A percentile compares a stretch with the other conserved stretches of the same genome.
Conservation (phyloP, 2,888 invertebrate genomes). For the Geotrupes spiniger region DNA sequence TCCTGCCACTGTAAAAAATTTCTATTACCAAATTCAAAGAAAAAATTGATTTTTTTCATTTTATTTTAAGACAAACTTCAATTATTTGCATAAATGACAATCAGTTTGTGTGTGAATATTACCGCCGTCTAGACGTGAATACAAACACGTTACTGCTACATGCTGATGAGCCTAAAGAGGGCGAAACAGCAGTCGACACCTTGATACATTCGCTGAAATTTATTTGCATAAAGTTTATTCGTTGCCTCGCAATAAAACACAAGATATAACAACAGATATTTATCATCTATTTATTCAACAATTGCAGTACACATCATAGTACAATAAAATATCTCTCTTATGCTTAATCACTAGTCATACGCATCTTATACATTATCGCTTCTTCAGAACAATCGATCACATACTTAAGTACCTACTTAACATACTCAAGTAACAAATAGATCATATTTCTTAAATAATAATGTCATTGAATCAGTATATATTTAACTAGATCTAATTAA, state of each 20-base stretch:
- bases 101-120: too few species aligned
- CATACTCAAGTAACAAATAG: conserved; percentile 12
- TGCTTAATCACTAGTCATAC: conserved; percentile 19
- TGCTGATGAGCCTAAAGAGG: too few species aligned
- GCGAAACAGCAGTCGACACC: too few species aligned
- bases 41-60: too few species aligned
- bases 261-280: conserved; percentile 28
- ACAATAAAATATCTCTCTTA: conserved; percentile 23
- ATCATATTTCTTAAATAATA: conserved; percentile 14
- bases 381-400: conserved; percentile 14
- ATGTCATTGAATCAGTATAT: conserved; percentile 10
- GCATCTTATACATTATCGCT: conserved; percentile 5
- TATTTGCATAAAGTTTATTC: too few species aligned
- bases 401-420: conserved; percentile 1
- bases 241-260: conserved; percentile 19
- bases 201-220: too few species aligned
- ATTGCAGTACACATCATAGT: conserved; percentile 24
- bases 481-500: conserved; percentile 13
- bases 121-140: too few species aligned
- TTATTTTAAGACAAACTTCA: too few species aligned
- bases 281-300: conserved; percentile 30
- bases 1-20: too few species aligned
- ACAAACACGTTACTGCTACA: too few species aligned
- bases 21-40: too few species aligned
- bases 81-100: too few species aligned